Evolutionary conservation across 2,113 vertebrate species (phyloP).

Genomic region (Cricetomys ansorgei): DNA sequence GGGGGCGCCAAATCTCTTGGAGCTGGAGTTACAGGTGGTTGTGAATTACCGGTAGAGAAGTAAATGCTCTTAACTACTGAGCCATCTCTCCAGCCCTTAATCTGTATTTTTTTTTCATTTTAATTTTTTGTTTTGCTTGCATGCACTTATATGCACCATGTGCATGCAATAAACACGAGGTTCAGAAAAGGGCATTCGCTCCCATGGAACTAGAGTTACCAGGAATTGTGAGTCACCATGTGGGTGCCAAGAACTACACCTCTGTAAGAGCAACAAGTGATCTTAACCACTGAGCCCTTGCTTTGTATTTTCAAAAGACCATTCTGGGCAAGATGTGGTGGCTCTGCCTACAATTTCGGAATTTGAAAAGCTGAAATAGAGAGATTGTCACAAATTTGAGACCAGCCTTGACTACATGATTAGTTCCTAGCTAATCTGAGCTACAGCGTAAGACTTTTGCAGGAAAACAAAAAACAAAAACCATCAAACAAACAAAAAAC

Average conservation of each 20-base stretch:
- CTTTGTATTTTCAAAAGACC: background rate
- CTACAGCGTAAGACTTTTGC: background rate
- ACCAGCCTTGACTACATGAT: background rate
- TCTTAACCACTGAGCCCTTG: background rate
- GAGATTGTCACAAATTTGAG: background rate
- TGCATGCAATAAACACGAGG: background rate
- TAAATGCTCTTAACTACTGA: background rate
- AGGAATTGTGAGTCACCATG: background rate
- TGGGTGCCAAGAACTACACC: background rate
- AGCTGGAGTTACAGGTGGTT: background rate
- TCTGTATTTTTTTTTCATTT: background rate
- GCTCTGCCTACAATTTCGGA: background rate
- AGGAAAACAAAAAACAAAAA: too few species aligned
- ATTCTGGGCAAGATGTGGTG: background rate
- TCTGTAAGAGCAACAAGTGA: background rate
- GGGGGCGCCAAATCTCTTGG: background rate
- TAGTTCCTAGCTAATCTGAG: background rate
- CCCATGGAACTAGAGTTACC: background rate
- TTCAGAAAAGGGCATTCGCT: background rate
- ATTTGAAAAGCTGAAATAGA: too few species aligned
- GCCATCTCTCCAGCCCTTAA: background rate
- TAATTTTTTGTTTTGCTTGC: background rate
- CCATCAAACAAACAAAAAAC: too few species aligned
- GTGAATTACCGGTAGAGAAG: background rate
- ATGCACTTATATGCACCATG: background rate